A percentile compares a stretch with the other conserved stretches of the same genome.
These are phyloP conservation scores for Drosophila affinis DNA, from an alignment of 2,888 invertebrate species.

Conservation along the genomic window DNA sequence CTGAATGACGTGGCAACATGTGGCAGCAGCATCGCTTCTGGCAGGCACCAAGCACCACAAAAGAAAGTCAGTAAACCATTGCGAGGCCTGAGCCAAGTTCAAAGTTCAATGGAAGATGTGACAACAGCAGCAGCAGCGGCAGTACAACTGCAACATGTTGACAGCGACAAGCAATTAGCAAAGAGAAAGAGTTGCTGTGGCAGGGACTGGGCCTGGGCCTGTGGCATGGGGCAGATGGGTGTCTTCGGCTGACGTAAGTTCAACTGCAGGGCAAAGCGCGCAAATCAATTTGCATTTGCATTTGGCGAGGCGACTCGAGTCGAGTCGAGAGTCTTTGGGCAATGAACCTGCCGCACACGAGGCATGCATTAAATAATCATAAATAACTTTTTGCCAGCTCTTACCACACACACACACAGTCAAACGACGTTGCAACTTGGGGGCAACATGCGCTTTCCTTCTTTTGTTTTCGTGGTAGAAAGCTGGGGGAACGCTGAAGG, in stretches of 20 bases:
- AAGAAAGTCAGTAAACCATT: slow-evolving; percentile 59
- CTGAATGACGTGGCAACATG: slow-evolving; percentile 42
- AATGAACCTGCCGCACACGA: slow-evolving; percentile 61
- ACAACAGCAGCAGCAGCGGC: slow-evolving; percentile 6
- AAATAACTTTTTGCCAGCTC: slow-evolving; percentile 57
- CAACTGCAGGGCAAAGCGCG: slow-evolving; percentile 39
- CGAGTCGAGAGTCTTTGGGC: slow-evolving; percentile 53
- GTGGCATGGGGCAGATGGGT: not conserved
- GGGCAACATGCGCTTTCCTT: slow-evolving; percentile 63
- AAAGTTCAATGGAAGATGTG: slow-evolving; percentile 67
- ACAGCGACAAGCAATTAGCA: slow-evolving; percentile 50
- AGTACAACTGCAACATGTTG: slow-evolving; percentile 40
- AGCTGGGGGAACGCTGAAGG: slow-evolving; percentile 45
- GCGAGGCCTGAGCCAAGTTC: slow-evolving; percentile 61
- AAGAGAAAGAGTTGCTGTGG: slow-evolving; percentile 4
- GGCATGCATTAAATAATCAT: slow-evolving; percentile 73
- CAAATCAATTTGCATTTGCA: slow-evolving; percentile 46
- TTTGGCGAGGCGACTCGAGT: slow-evolving; percentile 5
- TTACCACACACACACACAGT: slow-evolving; percentile 47
- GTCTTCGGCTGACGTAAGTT: slow-evolving; percentile 22
- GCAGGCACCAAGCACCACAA: slow-evolving; percentile 36
- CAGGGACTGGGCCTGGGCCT: not conserved
- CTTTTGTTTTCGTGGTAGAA: slow-evolving; percentile 54
- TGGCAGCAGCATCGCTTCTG: slow-evolving; percentile 22
- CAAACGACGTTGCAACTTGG: not conserved